phyloP scores from a whole-genome alignment of 1,140 invertebrate species.

The Drosophila yakuba region DNA sequence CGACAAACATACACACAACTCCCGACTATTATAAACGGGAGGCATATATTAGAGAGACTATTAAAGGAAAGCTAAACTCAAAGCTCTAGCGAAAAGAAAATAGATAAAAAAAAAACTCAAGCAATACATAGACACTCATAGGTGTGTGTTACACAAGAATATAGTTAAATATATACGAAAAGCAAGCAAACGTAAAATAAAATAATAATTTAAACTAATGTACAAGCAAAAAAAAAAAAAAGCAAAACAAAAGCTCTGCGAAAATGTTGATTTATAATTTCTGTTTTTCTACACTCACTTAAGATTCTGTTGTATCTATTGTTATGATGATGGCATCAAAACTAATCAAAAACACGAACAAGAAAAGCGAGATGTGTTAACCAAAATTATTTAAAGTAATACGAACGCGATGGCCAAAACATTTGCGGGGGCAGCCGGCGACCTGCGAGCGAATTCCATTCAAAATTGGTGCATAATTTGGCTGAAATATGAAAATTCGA shows the following conservation, averaged over 20 bases:
- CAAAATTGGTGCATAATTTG: constrained; percentile 75
- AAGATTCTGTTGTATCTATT: constrained; percentile 61
- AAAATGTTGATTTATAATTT: constrained; percentile 48
- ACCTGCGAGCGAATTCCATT: constrained; percentile 25
- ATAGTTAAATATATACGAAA: constrained; percentile 69
- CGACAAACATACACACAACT: constrained; percentile 47
- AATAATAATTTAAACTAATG: constrained; percentile 49
- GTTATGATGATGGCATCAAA: constrained; percentile 58
- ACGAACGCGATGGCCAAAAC: constrained; percentile 3
- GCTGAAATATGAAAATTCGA: constrained; percentile 60
- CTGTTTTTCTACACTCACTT: constrained; percentile 45
- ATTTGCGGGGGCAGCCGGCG: constrained; percentile 26
- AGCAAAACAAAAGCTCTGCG: constrained; percentile 45
- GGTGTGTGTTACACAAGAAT: constrained; percentile 77
- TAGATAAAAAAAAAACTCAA: constrained; percentile 62
- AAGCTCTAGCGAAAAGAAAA: constrained; percentile 50
- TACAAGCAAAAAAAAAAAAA: constrained; percentile 29
- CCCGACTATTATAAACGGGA: constrained; percentile 49
- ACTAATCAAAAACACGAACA: constrained; percentile 50
- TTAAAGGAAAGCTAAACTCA: constrained; percentile 54
- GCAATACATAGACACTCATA: constrained; percentile 82
- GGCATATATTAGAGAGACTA: constrained; percentile 62
- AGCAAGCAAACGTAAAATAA: constrained; percentile 31
- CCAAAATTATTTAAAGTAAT: constrained; percentile 55
- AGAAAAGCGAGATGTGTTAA: constrained; percentile 32